Base-by-base conservation (phyloP, 2,113 vertebrate genomes). In the Sinocyclocheilus maitianheensis region DNA sequence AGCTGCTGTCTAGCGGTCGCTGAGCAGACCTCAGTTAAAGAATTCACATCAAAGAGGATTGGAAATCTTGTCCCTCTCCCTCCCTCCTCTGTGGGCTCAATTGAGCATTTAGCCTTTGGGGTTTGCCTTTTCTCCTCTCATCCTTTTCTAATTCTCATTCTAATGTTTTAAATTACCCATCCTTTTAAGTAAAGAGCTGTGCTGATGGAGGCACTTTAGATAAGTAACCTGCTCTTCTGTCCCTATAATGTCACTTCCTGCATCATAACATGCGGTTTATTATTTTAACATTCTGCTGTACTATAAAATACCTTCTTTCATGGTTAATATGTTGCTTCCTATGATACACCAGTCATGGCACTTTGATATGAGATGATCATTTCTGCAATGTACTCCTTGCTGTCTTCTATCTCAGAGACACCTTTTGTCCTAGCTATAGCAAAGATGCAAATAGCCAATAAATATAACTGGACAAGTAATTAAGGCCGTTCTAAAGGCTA, bases 1-100 rank as follows among this genome's bases (percentile, higher is more conserved):
- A 94, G 93, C 93, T 94, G 91, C 89, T 91, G 94, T 94, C 93
- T 94, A 94, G 91, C 89, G 13, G 26, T 85, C 51, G 87, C 89
- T 18, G 84, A 91, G 90, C 90, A 92, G 91, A 93, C 91, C 90
- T 91, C 88, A 88, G 87, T 88, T 85, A 88, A 91, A 94, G 91
- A 92, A 87, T 88, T 90, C 89, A 92, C 91, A 93, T 95, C 95
- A 95, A 95, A 95, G 94, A 53, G 74, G 10, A 60, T 76, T 88
- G 40, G 30, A 60, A 85, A 87, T 91, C 88, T 91, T 89, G 89
- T 83, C 58, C 90, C 87, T 89, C 74, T 37, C 46, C 72, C 91
- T 93, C 53, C 63, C 90, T 93, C 89, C 58, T 77, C 89, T 78
- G 88, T 53, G 63, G 37, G 80, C 86, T 88, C 91, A 88, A 86